Conservation (phyloP, 2,888 invertebrate species). For the Sisyra nigra region DNA sequence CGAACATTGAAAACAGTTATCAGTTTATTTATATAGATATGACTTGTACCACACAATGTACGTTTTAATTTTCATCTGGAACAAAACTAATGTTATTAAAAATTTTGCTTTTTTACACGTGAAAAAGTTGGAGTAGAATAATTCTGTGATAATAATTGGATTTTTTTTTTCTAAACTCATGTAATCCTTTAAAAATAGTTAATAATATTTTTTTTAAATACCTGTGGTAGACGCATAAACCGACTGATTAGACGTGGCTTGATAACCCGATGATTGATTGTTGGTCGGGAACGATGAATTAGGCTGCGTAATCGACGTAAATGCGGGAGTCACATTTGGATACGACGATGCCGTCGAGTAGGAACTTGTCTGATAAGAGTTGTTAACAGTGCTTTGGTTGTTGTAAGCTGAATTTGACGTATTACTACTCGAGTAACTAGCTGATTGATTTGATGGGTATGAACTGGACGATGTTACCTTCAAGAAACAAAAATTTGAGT, state of each 20-base stretch:
- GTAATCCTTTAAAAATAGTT: too few species aligned
- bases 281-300: constrained; percentile 20
- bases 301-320: constrained; percentile 23
- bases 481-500: constrained; percentile 13
- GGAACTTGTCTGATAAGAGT: constrained; percentile 22
- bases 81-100: too few species aligned
- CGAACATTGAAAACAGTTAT: too few species aligned
- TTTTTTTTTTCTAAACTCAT: too few species aligned
- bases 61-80: too few species aligned
- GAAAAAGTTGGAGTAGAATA: too few species aligned
- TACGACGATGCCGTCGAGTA: constrained; percentile 21
- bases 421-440: constrained; percentile 16
- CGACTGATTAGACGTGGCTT: constrained; percentile 25
- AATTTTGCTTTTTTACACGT: too few species aligned
- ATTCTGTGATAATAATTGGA: too few species aligned
- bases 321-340: constrained; percentile 14
- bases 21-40: too few species aligned
- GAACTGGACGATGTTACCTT: constrained; percentile 29
- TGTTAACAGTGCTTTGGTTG: constrained; percentile 10
- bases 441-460: constrained; percentile 17
- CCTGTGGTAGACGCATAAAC: constrained; percentile 26
- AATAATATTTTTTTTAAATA: too few species aligned
- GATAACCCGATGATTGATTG: constrained; percentile 20
- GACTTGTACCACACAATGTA: too few species aligned
- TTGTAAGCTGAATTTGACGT: constrained; percentile 6